Conservation (phyloP, 2,797 vertebrate genomes). For the Muscicapa comitata region DNA sequence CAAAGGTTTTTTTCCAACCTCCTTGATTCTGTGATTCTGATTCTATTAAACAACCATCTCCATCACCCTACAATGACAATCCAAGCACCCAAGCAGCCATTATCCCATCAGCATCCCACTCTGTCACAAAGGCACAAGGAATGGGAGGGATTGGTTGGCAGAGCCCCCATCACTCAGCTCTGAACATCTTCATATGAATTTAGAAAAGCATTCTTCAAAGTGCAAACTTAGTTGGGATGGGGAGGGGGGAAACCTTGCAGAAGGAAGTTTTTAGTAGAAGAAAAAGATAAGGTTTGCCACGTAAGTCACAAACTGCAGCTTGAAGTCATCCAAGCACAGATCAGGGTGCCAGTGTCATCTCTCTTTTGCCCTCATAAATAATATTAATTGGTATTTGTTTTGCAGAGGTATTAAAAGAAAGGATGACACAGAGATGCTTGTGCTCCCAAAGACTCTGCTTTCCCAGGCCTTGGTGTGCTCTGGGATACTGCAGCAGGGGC, state of each 20-base stretch:
- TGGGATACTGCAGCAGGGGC: not conserved
- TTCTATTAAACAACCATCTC: not conserved
- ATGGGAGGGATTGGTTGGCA: not conserved
- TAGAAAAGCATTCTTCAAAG: not conserved
- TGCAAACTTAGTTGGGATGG: not conserved
- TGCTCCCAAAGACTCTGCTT: not conserved
- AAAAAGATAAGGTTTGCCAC: not conserved
- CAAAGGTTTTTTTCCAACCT: not conserved
- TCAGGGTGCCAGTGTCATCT: not conserved
- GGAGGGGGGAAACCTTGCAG: not conserved
- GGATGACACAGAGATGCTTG: not conserved
- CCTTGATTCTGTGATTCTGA: not conserved
- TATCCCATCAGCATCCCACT: not conserved
- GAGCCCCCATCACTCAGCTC: not conserved
- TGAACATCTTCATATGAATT: not conserved
- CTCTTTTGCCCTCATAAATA: not conserved
- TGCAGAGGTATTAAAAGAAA: not conserved
- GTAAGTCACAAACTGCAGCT: not conserved
- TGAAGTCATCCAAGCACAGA: not conserved
- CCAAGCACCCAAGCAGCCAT: not conserved
- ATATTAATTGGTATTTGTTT: not conserved
- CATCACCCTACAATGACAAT: fast-evolving
- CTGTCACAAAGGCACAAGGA: not conserved
- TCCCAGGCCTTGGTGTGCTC: not conserved
- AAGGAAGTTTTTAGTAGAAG: not conserved